A percentile compares a stretch with the other conserved stretches of the same genome.
These are phyloP conservation scores for Notolabrus celidotus DNA, from an alignment of 2,797 vertebrate species.

Conservation along the genomic window DNA sequence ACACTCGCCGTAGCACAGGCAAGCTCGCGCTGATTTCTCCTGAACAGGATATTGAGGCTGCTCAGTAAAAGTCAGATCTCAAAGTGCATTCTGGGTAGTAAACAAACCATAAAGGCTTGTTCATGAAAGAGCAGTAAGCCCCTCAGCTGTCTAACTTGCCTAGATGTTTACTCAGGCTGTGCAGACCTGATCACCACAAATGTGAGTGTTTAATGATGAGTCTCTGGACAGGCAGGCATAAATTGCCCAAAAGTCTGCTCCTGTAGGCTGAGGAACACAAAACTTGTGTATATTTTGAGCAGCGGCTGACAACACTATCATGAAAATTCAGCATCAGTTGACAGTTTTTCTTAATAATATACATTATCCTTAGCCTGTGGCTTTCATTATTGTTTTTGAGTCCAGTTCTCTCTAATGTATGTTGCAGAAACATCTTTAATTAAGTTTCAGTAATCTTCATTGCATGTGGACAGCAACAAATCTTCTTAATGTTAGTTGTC, in stretches of 20 bases:
- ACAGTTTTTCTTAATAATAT: too few species aligned
- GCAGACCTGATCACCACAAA: slow-evolving; percentile 14
- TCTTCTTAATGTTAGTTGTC: too few species aligned
- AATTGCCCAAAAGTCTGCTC: slow-evolving; percentile 8
- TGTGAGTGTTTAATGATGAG: slow-evolving; percentile 11
- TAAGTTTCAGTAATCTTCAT: too few species aligned
- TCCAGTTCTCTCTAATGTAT: too few species aligned
- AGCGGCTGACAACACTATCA: too few species aligned
- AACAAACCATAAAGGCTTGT: slow-evolving; percentile 57
- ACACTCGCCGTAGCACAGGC: slow-evolving; percentile 33
- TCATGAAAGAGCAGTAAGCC: slow-evolving; percentile 45
- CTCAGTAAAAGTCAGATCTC: slow-evolving; percentile 59
- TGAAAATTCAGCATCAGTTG: too few species aligned
- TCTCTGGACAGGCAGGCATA: slow-evolving; percentile 5
- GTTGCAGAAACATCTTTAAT: too few species aligned
- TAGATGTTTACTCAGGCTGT: slow-evolving; percentile 34
- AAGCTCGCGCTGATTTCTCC: slow-evolving; percentile 54
- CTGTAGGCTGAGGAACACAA: neutral
- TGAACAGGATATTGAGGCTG: slow-evolving; percentile 65
- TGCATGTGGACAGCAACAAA: too few species aligned
- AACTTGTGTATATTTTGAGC: neutral
- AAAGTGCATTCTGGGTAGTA: slow-evolving; percentile 54
- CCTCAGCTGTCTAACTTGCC: slow-evolving; percentile 17
- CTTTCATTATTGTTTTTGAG: too few species aligned
- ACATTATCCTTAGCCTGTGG: too few species aligned